Percentiles rank a stretch among this genome's conserved stretches.
Conservation (phyloP, 2,888 invertebrate species). For the Tiphia femorata region DNA sequence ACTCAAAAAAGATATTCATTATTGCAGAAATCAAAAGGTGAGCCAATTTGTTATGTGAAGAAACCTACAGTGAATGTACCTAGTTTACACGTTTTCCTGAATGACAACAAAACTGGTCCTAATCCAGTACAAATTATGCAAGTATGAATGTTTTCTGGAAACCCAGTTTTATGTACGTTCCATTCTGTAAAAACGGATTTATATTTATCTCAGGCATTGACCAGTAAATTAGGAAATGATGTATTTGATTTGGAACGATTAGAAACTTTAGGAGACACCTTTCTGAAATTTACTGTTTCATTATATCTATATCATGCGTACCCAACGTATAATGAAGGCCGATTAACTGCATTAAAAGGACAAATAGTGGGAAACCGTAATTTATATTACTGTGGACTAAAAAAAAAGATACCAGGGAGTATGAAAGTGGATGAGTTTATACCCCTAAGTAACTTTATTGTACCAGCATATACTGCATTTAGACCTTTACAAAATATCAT, state of each 20-base stretch:
- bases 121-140: slow-evolving; percentile 56
- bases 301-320: slow-evolving; percentile 80
- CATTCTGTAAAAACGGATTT: too few species aligned
- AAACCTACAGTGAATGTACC: slow-evolving; percentile 30
- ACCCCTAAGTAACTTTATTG: slow-evolving; percentile 81
- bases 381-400: slow-evolving; percentile 79
- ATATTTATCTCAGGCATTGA: slow-evolving; percentile 74
- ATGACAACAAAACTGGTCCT: slow-evolving; percentile 45
- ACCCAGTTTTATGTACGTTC: neutral
- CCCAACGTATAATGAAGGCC: slow-evolving; percentile 81
- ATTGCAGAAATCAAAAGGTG: too few species aligned
- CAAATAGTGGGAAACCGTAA: slow-evolving; percentile 87
- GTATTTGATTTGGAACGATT: slow-evolving; percentile 83
- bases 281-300: slow-evolving; percentile 84
- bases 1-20: too few species aligned
- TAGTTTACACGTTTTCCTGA: slow-evolving; percentile 37
- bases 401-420: slow-evolving; percentile 67
- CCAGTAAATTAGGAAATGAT: slow-evolving; percentile 80
- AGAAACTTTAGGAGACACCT: slow-evolving; percentile 92
- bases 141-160: slow-evolving; percentile 36
- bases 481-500: slow-evolving; percentile 69
- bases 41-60: too few species aligned
- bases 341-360: slow-evolving; percentile 80
- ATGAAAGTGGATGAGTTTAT: slow-evolving; percentile 77
- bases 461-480: slow-evolving; percentile 81